Base-by-base conservation (phyloP, 2,113 vertebrate species). In the Promerops cafer region DNA sequence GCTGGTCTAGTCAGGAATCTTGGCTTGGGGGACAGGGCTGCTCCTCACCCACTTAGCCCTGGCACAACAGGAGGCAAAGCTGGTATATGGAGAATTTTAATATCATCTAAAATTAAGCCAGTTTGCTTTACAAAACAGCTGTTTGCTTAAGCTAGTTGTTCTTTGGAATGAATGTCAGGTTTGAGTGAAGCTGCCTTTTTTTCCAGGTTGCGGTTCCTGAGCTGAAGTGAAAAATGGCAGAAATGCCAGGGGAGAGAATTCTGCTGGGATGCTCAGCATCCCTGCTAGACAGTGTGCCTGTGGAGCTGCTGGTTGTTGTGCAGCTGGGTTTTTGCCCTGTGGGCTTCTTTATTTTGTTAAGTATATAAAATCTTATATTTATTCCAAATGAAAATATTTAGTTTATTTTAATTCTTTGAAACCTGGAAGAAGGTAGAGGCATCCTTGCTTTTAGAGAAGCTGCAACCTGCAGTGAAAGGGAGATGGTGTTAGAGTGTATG, bases 141-240 rank as follows among this genome's bases (percentile, higher is more conserved):
- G 11, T 75, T 87, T 82, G 9, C 57, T 75, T 63, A 44, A 84
- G 24, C 7, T n/a, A n/a, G 0, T 21, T 81, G 42, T 81, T 75
- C 53, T 85, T 76, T 37, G 47, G 39, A 75, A 66, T 45, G 2
- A 68, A 40, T 1, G 0, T 8, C 0, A 0, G 10, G 27, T 76
- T 74, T 72, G 63, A 57, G 40, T 27, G 59, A 71, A 72, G 56
- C 12, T 52, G n/a, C 24, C 16, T 26, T 82, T 88, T 94, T 66
- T 61, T 4, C 49, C 59, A 59, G 54, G 52, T 54, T 83, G 33
- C 18, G 22, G 23, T 63, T 89, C 35, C 64, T 63, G 33, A 52
- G 30, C 42, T 70, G 54, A 87, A 74, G 60, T 31, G 60, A 45
- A 85, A 77, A 63, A 40, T 35, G 3, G 1, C 31, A 59, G 49